phyloP scores from a whole-genome alignment of 1,140 invertebrate species.

The Trachymyrmex septentrionalis region DNA sequence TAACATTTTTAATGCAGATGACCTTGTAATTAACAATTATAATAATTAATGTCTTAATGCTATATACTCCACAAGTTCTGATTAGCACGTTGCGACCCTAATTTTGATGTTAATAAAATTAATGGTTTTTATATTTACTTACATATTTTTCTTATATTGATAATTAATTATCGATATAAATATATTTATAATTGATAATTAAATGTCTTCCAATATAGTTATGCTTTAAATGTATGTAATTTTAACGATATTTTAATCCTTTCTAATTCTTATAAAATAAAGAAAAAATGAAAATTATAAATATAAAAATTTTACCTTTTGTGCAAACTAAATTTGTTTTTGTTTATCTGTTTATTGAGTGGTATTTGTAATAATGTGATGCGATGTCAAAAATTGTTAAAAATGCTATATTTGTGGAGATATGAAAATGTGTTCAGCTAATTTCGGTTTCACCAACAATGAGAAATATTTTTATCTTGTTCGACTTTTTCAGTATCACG shows the following conservation, averaged over 20 bases:
- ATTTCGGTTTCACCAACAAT: slow-evolving; percentile 45
- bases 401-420: slow-evolving; percentile 26
- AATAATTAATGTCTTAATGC: slow-evolving; percentile 26
- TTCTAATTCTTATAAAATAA: background rate
- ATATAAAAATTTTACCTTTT: background rate
- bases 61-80: slow-evolving; percentile 31
- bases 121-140: slow-evolving; percentile 13
- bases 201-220: slow-evolving; percentile 31
- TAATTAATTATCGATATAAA: background rate
- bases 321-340: slow-evolving; percentile 12
- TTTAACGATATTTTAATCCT: slow-evolving; percentile 12
- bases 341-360: slow-evolving; percentile 12
- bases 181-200: background rate
- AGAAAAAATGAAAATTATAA: background rate
- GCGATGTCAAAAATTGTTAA: background rate
- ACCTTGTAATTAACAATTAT: slow-evolving; percentile 11
- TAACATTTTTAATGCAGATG: slow-evolving; percentile 39
- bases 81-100: background rate
- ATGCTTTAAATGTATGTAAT: slow-evolving; percentile 38
- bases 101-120: slow-evolving; percentile 24
- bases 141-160: slow-evolving; percentile 11
- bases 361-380: slow-evolving; percentile 20
- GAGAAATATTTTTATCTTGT: background rate
- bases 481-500: background rate
- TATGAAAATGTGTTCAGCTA: slow-evolving; percentile 57